phyloP scores from a whole-genome alignment of 1,140 invertebrate species.

The Caenorhabditis elegans region WBcel235 BX284603.4:7963001-7963500 shows the following conservation, averaged over 20 bases:
- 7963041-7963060: not conserved
- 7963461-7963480: not conserved
- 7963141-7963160: not conserved
- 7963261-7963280: not conserved
- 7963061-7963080: not conserved
- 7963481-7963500: not conserved
- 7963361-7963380: not conserved
- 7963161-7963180: not conserved
- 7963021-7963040: not conserved
- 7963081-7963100: not conserved
- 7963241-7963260: not conserved
- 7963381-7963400: not conserved
- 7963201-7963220: not conserved
- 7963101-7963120: not conserved
- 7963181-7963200: not conserved
- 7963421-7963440: not conserved
- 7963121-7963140: not conserved
- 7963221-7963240: not conserved
- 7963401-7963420: not conserved
- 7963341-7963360: not conserved
- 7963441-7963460: not conserved
- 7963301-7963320: no score
- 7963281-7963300: not conserved
- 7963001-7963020: not conserved
- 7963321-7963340: not conserved